Conservation (phyloP, 1,140 invertebrate species). For the Penaeus indicus region DNA sequence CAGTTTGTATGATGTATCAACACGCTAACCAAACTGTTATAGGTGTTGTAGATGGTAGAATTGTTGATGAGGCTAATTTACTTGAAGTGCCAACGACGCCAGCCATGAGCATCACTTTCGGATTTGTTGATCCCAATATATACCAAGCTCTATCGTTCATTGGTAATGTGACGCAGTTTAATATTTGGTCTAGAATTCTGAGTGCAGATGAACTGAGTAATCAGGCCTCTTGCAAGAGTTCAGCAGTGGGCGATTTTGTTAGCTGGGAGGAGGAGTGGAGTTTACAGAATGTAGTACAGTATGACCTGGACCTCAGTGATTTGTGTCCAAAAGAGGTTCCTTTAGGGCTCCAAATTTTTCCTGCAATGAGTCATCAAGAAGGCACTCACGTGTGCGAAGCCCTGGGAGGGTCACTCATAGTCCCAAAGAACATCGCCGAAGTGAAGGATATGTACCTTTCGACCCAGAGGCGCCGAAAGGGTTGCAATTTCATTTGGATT, state of each 20-base stretch:
- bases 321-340: constrained; percentile 22
- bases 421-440: constrained; percentile 20
- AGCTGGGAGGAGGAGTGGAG: constrained; percentile 47
- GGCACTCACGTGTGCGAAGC: constrained; percentile 52
- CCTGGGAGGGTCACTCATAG: constrained; percentile 44
- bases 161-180: constrained; percentile 58
- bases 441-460: not conserved
- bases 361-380: constrained; percentile 23
- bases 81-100: not conserved
- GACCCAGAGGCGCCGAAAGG: not conserved
- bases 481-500: constrained; percentile 46
- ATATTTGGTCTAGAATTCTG: constrained; percentile 54
- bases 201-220: constrained; percentile 20
- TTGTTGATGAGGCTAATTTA: constrained; percentile 14
- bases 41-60: constrained; percentile 28
- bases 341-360: constrained; percentile 36
- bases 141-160: constrained; percentile 48
- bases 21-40: not conserved
- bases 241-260: constrained; percentile 35
- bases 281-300: constrained; percentile 24
- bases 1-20: constrained; percentile 29
- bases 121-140: constrained; percentile 35
- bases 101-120: constrained; percentile 41
- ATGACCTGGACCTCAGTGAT: constrained; percentile 24
- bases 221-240: constrained; percentile 19